Base-by-base conservation (phyloP, 1,140 invertebrate genomes). In the Battus philenor region DNA sequence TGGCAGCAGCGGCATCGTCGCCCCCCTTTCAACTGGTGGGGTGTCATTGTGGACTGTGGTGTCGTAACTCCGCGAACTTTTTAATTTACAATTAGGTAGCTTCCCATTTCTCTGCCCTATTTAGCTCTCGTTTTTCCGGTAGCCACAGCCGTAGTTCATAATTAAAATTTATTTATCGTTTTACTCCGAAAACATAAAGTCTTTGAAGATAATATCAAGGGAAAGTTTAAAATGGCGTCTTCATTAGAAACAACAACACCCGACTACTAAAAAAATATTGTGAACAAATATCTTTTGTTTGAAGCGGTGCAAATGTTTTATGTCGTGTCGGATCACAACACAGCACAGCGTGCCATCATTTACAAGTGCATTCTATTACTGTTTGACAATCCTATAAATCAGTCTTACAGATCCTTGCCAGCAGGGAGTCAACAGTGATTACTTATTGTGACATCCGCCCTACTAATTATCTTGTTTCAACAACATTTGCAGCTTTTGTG, bases 81-180 rank as follows among this genome's bases (percentile, higher is more conserved):
- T 84, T 84, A 84, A 84, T 84, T 84, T 84, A 84, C 80, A 82
- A 84, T 84, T 84, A 84, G 78, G 80, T 82, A 84, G 80, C 76
- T 80, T 84, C 76, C 69, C 80, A 84, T 82, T 84, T 84, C 80
- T 82, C 76, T 84, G 80, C 63, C 78, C 80, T 84, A 84, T 84
- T 84, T 84, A 84, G 76, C 78, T 78, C 68, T 71, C 68, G 63
- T 82, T 84, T 80, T 77, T 75, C 74, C 74, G 70, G 68, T 69
- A 66, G 68, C 70, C 67, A 62, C 55, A 64, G 63, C 58, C 63
- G 63, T 66, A 60, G 70, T 68, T 69, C 57, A 61, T 79, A 79
- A 83, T 81, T 78, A 77, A 79, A 82, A 80, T 80, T 79, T 80
- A 80, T 79, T 84, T 80, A 73, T 81, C 76, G 64, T 60, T 54